Base-by-base conservation (phyloP, 2,113 vertebrate genomes). In the Saccopteryx leptura region DNA sequence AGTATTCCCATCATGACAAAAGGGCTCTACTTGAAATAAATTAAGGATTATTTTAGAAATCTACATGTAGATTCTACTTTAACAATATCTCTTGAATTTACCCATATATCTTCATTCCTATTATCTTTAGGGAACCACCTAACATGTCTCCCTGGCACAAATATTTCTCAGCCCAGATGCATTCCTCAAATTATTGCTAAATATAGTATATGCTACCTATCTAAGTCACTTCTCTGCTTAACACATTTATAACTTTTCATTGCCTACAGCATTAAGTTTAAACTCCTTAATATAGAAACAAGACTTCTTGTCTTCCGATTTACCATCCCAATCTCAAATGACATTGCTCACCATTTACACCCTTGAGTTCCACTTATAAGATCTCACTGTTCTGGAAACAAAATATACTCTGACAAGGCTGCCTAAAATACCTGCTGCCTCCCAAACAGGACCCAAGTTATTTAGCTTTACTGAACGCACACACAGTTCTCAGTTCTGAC, bases 171-270 rank as follows among this genome's bases (percentile, higher is more conserved):
- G 21, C 15, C 39, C 26, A 76, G 31, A 84, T 61, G 24, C 5
- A 90, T 85, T 93, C n/a, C 61, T 66, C 3, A 66, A 81, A 26
- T 56, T 19, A 52, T 63, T 86, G 24, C 68, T 93, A 85, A 92
- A 50, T 86, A 31, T 66, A 92, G 46, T 86, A 31, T 66, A 92
- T 48, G 56, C 7, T 56, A 68, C 23, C 21, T 50, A 94, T 28
- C 61, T 39, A 61, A 83, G 10, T 23, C 48, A 61, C 1, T 60
- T 83, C 17, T 94, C 12, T 80, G 31, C 17, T 48, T 39, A n/a
- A 86, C 78, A 75, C 60, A 89, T 63, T 80, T 60, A 72, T 28
- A 85, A 65, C 19, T 66, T 74, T 7, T 82, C 46, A 87, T 71
- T 91, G 24, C 3, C n/a, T 63, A 11, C 13, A 68, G 7, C n/a